Evolutionary conservation across 1,140 invertebrate genomes (phyloP).

Genomic region (Lordiphosa clarofinis): DNA sequence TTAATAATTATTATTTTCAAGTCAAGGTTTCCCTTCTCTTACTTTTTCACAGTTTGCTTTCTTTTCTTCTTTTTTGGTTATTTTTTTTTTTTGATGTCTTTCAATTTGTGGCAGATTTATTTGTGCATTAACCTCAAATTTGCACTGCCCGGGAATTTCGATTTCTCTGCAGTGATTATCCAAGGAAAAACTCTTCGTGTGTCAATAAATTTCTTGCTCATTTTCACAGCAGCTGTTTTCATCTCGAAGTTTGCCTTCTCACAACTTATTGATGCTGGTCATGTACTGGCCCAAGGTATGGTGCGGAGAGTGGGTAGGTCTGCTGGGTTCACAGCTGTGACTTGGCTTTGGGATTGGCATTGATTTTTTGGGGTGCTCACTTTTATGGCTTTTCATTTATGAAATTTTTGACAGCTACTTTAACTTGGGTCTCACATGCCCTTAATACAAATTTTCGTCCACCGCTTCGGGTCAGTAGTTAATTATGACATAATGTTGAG

Average conservation of each 20-base stretch:
- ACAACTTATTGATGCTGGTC: slow-evolving; percentile 71
- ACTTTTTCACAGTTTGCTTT: slow-evolving; percentile 3
- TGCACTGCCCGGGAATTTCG: slow-evolving; percentile 60
- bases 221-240: slow-evolving; percentile 56
- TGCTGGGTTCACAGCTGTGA: slow-evolving; percentile 43
- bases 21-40: neutral
- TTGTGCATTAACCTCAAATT: slow-evolving; percentile 77
- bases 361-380: slow-evolving; percentile 57
- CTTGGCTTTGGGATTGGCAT: slow-evolving; percentile 32
- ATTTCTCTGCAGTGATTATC: slow-evolving; percentile 58
- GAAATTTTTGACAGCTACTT: slow-evolving; percentile 60
- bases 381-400: slow-evolving; percentile 69
- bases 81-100: slow-evolving; percentile 60
- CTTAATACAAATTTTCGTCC: neutral
- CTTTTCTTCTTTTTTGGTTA: neutral
- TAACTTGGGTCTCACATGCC: slow-evolving; percentile 18
- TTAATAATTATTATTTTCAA: slow-evolving; percentile 72
- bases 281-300: slow-evolving; percentile 48
- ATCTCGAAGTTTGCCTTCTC: slow-evolving; percentile 38
- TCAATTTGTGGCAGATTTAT: slow-evolving; percentile 76
- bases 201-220: slow-evolving; percentile 63
- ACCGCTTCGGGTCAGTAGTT: slow-evolving; percentile 6
- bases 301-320: slow-evolving; percentile 2
- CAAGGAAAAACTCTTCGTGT: slow-evolving; percentile 11
- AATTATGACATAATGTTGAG: slow-evolving; percentile 26